These are phyloP conservation scores for Brotula barbata DNA, from an alignment of 2,797 vertebrate genomes.

Conservation along the genomic window DNA sequence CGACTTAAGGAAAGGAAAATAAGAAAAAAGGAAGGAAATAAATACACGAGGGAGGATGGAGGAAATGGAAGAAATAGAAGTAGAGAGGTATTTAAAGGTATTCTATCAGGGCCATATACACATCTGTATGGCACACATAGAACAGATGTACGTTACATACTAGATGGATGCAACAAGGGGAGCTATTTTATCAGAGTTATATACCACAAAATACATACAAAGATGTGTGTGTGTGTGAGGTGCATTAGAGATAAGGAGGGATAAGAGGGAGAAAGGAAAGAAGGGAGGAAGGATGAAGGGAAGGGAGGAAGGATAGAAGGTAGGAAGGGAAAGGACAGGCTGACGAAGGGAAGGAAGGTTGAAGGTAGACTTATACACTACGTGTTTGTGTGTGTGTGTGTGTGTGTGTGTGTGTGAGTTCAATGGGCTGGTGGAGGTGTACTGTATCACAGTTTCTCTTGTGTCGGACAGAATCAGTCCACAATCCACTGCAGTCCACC, in stretches of 20 bases:
- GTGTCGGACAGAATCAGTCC: slow-evolving; percentile 16
- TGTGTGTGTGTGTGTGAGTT: slow-evolving; percentile 6
- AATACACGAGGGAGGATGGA: neutral
- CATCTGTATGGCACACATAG: slow-evolving; percentile 19
- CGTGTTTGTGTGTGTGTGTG: slow-evolving; percentile 23
- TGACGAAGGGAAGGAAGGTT: slow-evolving; percentile 10
- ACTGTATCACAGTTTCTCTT: slow-evolving; percentile 5
- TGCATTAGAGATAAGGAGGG: slow-evolving; percentile 5
- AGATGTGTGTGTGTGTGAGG: slow-evolving; percentile 1
- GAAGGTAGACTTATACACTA: slow-evolving; percentile 1
- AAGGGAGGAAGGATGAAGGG: neutral
- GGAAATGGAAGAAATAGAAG: slow-evolving; percentile 7
- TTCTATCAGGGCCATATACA: slow-evolving; percentile 56
- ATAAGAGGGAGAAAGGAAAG: neutral
- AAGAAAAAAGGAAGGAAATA: too few relatives aligned
- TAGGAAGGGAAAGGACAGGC: slow-evolving; percentile 9
- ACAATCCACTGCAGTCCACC: slow-evolving; percentile 1
- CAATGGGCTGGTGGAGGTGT: neutral
- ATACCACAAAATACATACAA: neutral
- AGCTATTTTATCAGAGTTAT: neutral
- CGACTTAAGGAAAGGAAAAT: neutral
- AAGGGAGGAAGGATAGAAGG: slow-evolving; percentile 1
- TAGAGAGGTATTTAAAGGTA: slow-evolving; percentile 32
- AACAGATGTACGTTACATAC: slow-evolving; percentile 16
- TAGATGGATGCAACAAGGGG: neutral